Base-by-base conservation (phyloP, 1,140 invertebrate genomes). In the Drosophila oshimai region DNA sequence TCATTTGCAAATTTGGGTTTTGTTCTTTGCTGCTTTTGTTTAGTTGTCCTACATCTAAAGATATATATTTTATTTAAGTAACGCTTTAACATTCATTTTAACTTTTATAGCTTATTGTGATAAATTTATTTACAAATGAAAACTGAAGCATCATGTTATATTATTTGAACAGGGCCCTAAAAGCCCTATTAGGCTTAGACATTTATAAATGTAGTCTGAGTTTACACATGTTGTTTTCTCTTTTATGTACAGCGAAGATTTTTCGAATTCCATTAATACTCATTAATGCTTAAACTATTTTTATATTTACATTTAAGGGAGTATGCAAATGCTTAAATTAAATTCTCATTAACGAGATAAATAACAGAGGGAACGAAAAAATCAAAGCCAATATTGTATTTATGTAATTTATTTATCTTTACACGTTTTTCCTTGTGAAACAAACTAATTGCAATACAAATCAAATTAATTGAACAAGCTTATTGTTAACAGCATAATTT, bases 71-170 rank as follows among this genome's bases (percentile, higher is more conserved):
- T 33, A 72, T 61, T 75, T 64, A 12, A 41, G 71, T 49, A 86
- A 84, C 75, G 78, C 53, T 78, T 72, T 41, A 84, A 84, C 80
- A 84, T 61, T 44, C 41, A 60, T 39, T 74, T 71, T 39, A 86
- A 80, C 81, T 68, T 28, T 39, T 29, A 47, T 70, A 36, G 13
- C 31, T 64, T 50, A 55, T 57, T 61, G 36, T 45, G 53, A 47
- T 41, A 24, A 15, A 68, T 47, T 53, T 87, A 87, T 81, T 69
- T 86, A 86, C 76, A 87, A 42, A 42, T 64, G 22, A 6, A 37
- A 49, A 60, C 50, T 45, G 33, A 65, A 61, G 36, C 36, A 46
- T 47, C 7, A 0, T 17, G 31, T 42, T 34, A 6, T 20, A 45
- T 41, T 39, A 29, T 31, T 62, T 61, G 3, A 26, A 31, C 9